Percentiles rank a stretch among this genome's conserved stretches.
phyloP scores from a whole-genome alignment of 2,888 invertebrate genomes.

The Patella pellucida region DNA sequence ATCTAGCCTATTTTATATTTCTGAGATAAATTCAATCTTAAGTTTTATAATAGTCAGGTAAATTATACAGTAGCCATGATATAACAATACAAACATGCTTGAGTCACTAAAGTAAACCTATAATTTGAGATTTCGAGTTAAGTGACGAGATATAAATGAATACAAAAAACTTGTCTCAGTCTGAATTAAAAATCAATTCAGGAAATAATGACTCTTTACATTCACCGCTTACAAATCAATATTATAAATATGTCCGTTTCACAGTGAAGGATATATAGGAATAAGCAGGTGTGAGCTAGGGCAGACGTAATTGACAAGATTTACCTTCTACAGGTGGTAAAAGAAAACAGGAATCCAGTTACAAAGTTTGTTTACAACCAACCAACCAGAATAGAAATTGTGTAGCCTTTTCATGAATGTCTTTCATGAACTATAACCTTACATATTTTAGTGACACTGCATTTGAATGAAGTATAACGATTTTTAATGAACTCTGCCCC shows the following conservation, averaged over 20 bases:
- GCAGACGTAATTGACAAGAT: background rate
- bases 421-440: too few relatives aligned
- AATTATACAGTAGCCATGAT: too few relatives aligned
- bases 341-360: slow-evolving; percentile 3
- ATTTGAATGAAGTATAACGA: too few relatives aligned
- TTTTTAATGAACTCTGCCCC: too few relatives aligned
- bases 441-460: too few relatives aligned
- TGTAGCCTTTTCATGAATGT: background rate
- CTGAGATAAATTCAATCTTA: too few relatives aligned
- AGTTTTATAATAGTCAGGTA: too few relatives aligned
- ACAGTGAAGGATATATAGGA: background rate
- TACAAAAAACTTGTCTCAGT: slow-evolving; percentile 7
- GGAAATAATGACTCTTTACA: background rate
- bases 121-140: too few relatives aligned
- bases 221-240: slow-evolving; percentile 2
- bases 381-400: background rate
- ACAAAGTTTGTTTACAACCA: background rate
- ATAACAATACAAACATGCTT: too few relatives aligned
- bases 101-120: too few relatives aligned
- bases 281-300: background rate
- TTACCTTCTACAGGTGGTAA: slow-evolving; percentile 7
- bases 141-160: background rate
- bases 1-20: too few relatives aligned
- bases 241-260: background rate
- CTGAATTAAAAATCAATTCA: slow-evolving; percentile 2